Evolutionary conservation across 2,797 vertebrate genomes (phyloP).

Genomic region (Urocyon cinereoargenteus): DNA sequence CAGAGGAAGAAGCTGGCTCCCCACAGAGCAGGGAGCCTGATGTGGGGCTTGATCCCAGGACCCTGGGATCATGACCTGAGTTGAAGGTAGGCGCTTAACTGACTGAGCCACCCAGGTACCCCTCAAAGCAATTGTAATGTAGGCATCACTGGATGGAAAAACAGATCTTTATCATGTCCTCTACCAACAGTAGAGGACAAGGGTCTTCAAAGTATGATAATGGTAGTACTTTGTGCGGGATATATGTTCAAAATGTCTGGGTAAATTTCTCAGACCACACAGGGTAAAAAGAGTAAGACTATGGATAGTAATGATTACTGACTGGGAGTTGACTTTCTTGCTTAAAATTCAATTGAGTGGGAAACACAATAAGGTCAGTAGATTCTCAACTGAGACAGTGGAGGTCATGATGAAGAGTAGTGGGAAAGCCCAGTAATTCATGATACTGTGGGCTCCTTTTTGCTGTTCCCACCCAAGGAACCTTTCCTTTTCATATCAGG

Average conservation of each 20-base stretch:
- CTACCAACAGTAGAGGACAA: background rate
- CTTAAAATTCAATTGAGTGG: constrained; percentile 45
- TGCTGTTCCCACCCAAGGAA: constrained; percentile 6
- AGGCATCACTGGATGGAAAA: constrained; percentile 6
- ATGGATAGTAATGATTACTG: constrained; percentile 24
- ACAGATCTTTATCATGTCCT: background rate
- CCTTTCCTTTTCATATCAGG: constrained; percentile 57
- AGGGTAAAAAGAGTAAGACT: background rate
- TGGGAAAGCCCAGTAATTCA: background rate
- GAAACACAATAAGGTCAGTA: background rate
- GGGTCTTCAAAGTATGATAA: constrained; percentile 33
- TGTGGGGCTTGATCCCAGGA: too few species aligned
- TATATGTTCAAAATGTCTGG: background rate
- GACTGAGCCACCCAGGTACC: too few species aligned
- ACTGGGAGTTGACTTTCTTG: constrained; percentile 44
- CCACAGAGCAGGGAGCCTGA: too few species aligned
- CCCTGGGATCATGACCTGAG: too few species aligned
- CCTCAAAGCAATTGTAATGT: constrained; percentile 10
- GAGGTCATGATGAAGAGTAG: background rate
- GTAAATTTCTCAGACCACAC: constrained; percentile 51
- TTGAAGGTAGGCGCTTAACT: too few species aligned
- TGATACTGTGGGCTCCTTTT: constrained; percentile 13
- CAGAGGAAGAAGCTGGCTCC: too few species aligned
- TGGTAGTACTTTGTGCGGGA: constrained; percentile 14
- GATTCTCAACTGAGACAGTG: constrained; percentile 6